Base-by-base conservation (phyloP, 2,113 vertebrate genomes). In the Cynoglossus semilaevis region DNA sequence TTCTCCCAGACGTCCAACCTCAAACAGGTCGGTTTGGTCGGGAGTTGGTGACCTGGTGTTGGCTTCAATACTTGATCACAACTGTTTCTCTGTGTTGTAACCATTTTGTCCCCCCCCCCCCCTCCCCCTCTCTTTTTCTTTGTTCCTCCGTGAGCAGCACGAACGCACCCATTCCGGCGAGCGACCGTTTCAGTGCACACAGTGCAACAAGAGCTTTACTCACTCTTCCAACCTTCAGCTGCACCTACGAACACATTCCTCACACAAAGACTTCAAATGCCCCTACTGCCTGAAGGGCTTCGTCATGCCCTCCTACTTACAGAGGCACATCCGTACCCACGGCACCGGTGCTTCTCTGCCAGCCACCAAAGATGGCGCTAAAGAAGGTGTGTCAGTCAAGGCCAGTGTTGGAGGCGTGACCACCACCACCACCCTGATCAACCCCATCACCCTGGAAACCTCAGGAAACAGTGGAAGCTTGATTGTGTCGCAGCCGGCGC, bases 1-100 rank as follows among this genome's bases (percentile, higher is more conserved):
- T 97, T 97, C 54, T 93, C 94, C 1, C 94, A 96, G 86, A 94
- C 92, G 0, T 94, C 95, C 54, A 96, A 96, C 88, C 90, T 96
- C 58, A 93, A 94, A 72, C 88, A 89, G 88, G 88, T 89, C 22
- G 51, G 80, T 41, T 13, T 14, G 9, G 38, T 46, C n/a, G 9
- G 7, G 4, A 18, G 5, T 53, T 29, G 18, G n/a, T n/a, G n/a
- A n/a, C n/a, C n/a, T n/a, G n/a, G n/a, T n/a, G n/a, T n/a, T n/a
- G n/a, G n/a, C n/a, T n/a, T n/a, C n/a, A n/a, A n/a, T n/a, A n/a
- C n/a, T n/a, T 29, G 22, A 29, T 29, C 22, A 29, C 22, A 6
- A 29, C 22, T 29, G 22, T 29, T 29, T n/a, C n/a, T n/a, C n/a
- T n/a, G n/a, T n/a, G n/a, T n/a, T 29, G 22, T 29, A 6, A 50